A percentile compares a stretch with the other conserved stretches of the same genome.
Conservation (phyloP, 2,113 vertebrate genomes). For the Catagonus wagneri region DNA sequence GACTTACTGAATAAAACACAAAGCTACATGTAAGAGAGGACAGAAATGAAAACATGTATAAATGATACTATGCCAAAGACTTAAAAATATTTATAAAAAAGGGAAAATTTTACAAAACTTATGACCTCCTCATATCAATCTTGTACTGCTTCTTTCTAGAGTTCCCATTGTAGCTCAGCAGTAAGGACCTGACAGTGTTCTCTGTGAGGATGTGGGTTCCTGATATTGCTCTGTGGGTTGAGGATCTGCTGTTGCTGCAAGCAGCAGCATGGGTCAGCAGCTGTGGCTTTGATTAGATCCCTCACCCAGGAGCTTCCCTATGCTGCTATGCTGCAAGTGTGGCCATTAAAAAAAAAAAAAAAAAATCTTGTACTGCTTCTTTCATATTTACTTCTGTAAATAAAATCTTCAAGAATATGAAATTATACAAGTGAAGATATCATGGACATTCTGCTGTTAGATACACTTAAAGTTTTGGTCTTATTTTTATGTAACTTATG, state of each 20-base stretch:
- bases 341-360: no score
- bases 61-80: background rate
- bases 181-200: no score
- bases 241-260: no score
- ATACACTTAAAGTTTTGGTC: background rate
- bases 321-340: no score
- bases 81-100: conserved; percentile 33
- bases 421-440: background rate
- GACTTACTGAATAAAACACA: background rate
- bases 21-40: background rate
- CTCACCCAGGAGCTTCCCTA: no score
- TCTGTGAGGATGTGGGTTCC: no score
- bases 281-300: no score
- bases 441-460: background rate
- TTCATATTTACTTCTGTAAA: background rate
- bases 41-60: background rate
- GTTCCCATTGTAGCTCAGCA: no score
- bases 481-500: background rate
- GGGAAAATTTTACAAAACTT: background rate
- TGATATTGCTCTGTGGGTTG: no score
- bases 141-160: background rate
- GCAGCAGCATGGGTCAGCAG: no score
- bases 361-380: background rate
- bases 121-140: background rate
- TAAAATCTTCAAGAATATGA: background rate